These are phyloP conservation scores for Sinella curviseta DNA, from an alignment of 1,140 invertebrate genomes.

Conservation along the genomic window DNA sequence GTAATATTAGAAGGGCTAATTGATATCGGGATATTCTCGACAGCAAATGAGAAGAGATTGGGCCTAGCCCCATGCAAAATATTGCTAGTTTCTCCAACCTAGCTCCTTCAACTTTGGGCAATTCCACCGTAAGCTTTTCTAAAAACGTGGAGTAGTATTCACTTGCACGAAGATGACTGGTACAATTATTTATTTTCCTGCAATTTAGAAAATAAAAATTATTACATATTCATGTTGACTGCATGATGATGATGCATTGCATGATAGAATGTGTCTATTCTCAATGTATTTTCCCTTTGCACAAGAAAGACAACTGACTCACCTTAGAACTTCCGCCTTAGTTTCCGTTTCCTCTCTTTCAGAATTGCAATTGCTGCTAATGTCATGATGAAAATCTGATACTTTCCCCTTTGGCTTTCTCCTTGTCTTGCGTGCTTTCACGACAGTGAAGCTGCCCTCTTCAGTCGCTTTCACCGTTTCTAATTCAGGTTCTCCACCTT, in stretches of 20 bases:
- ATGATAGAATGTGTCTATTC: too few relatives aligned
- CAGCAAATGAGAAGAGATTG: neutral
- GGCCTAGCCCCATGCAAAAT: neutral
- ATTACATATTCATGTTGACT: neutral
- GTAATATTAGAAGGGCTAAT: neutral
- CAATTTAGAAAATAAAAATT: neutral
- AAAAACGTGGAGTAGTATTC: neutral
- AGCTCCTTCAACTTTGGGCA: neutral
- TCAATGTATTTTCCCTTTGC: too few relatives aligned
- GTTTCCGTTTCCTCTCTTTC: too few relatives aligned
- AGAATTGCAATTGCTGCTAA: neutral
- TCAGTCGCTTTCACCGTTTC: too few relatives aligned
- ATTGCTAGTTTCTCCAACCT: too few relatives aligned
- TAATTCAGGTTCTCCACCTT: too few relatives aligned
- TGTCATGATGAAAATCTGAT: neutral
- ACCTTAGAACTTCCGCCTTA: neutral
- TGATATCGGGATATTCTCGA: neutral
- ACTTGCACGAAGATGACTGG: neutral
- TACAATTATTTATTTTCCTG: neutral
- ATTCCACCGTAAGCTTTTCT: neutral
- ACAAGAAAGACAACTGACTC: too few relatives aligned
- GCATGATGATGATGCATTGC: too few relatives aligned
- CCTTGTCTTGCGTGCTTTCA: neutral
- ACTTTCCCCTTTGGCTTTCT: neutral
- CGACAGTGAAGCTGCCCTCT: neutral